Percentiles rank a stretch among this genome's conserved stretches.
Conservation (phyloP, 2,113 vertebrate species). For the Mustelus asterias region DNA sequence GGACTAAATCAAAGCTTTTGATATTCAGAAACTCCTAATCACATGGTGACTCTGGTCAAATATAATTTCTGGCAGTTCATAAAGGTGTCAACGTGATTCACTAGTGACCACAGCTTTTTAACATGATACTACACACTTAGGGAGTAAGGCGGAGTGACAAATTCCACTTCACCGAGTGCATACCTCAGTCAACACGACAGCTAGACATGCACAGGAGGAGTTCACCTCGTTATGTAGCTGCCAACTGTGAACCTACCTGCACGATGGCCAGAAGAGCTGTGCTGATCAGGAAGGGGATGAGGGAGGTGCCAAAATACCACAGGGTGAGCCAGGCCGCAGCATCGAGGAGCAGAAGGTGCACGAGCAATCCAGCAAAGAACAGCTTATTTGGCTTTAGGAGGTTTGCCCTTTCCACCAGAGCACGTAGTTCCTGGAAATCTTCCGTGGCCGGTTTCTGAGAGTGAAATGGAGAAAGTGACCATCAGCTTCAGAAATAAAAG, state of each 20-base stretch:
- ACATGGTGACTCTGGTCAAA: neutral
- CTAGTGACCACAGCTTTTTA: neutral
- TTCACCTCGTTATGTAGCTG: neutral
- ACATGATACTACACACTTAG: neutral
- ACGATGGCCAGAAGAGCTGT: constrained; percentile 58
- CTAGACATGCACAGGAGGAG: neutral
- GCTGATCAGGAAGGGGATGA: constrained; percentile 53
- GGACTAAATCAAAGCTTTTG: neutral
- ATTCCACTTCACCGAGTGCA: neutral
- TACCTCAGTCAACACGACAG: neutral
- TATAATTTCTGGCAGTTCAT: neutral
- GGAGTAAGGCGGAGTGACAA: neutral
- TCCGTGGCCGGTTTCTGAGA: constrained; percentile 55
- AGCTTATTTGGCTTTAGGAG: constrained; percentile 54
- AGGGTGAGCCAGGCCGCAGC: constrained; percentile 59
- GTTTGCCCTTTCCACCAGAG: constrained; percentile 57
- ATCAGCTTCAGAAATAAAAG: neutral
- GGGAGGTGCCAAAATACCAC: constrained; percentile 60
- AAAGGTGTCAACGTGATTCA: neutral
- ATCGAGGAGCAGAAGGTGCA: constrained; percentile 66
- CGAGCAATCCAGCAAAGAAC: constrained; percentile 60
- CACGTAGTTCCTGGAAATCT: constrained; percentile 64
- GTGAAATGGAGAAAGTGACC: neutral
- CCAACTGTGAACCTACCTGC: constrained; percentile 52
- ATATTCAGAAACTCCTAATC: neutral